Evolutionary conservation across 2,113 vertebrate species (phyloP), one percentile per base, ranked within the genome.

Genomic region (Motacilla alba): DNA sequence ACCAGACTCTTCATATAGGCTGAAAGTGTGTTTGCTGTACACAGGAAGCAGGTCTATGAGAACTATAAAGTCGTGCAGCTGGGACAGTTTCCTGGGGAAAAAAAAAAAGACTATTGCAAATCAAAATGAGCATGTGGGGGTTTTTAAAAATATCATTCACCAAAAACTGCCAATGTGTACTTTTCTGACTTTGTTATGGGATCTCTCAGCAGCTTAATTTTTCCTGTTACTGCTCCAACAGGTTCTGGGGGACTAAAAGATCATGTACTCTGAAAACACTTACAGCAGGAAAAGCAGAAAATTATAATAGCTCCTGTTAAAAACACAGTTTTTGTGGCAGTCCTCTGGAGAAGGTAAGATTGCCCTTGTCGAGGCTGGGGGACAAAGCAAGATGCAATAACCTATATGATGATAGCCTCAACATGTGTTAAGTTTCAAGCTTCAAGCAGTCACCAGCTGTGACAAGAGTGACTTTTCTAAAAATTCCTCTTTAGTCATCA

Each of bases 401-500:
- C 59, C 82, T 62, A 7, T 22, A 35, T 22, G 79, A 73, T 59
- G 59, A 74, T 47, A 77, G 75, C 75, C 72, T 86, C 77, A 23
- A 80, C n/a, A 73, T 1, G 20, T 21, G 3, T 68, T 66, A 66
- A 76, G 58, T 91, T 93, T 92, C 88, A 92, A 80, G 70, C 82
- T 92, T 88, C 63, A 53, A 86, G 94, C 41, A 62, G 63, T 62
- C 77, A 73, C 63, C 12, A 9, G 72, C 85, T 96, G 85, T 19
- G 52, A 83, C 72, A 80, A 69, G 75, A 93, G 52, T 89, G 78
- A 95, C 84, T 96, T 89, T 87, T 55, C 78, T 53, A 58, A 90
- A 87, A 89, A 89, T 95, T 94, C 94, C 90, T 93, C 91, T 89
- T 95, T 95, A 94, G 93, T 91, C 87, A 92, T 92, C 87, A 91